Conservation (phyloP, 2,797 vertebrate species). For the Girardinus metallicus region DNA sequence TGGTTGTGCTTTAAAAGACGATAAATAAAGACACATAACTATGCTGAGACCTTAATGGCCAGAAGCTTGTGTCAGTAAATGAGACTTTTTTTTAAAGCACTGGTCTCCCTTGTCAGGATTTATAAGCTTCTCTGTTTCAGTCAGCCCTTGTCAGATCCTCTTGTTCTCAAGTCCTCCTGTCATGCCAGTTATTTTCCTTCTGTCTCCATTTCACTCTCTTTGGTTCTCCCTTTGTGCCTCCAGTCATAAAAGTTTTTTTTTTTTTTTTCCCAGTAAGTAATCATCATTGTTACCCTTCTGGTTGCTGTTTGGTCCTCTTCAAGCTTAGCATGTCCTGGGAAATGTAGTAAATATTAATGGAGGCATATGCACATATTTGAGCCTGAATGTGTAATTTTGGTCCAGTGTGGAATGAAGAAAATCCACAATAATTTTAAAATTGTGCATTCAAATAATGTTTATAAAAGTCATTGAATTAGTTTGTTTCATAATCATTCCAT, state of each 20-base stretch:
- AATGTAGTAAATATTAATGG: background rate
- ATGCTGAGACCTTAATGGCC: background rate
- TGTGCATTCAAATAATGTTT: background rate
- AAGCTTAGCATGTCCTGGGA: background rate
- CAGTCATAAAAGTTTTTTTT: background rate
- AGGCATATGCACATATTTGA: background rate
- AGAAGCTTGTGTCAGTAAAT: background rate
- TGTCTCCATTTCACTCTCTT: background rate
- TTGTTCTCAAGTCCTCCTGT: background rate
- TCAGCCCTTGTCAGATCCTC: background rate
- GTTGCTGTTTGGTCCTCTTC: background rate
- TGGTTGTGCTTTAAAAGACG: background rate
- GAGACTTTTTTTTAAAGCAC: background rate
- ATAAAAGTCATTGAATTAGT: background rate
- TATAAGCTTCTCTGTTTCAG: background rate
- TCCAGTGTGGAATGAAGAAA: background rate
- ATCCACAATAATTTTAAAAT: background rate
- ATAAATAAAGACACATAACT: background rate
- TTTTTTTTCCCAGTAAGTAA: background rate
- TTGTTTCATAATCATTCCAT: background rate
- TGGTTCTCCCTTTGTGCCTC: background rate
- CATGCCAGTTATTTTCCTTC: background rate
- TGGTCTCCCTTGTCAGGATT: background rate
- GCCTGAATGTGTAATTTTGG: background rate
- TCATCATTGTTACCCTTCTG: background rate